Evolutionary conservation across 2,797 vertebrate genomes (phyloP).

Genomic region (Salarias fasciatus): DNA sequence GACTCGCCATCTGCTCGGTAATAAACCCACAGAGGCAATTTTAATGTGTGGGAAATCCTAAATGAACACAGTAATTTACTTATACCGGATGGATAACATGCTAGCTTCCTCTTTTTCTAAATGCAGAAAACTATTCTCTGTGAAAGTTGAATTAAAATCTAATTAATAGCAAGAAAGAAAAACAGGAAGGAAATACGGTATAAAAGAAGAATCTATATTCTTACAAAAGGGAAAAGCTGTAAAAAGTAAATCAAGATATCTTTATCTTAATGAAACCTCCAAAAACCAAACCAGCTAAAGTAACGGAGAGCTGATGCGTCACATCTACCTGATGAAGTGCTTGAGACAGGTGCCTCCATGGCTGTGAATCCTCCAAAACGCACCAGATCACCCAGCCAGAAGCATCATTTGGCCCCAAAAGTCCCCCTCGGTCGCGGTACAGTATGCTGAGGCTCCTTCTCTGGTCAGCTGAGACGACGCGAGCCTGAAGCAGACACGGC

Average conservation of each 20-base stretch:
- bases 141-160: constrained; percentile 5
- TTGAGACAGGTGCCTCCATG: constrained; percentile 60
- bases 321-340: constrained; percentile 58
- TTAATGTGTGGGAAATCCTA: constrained; percentile 9
- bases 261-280: constrained; percentile 1
- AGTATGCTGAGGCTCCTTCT: constrained; percentile 1
- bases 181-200: too few relatives aligned
- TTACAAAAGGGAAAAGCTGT: constrained; percentile 5
- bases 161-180: background rate
- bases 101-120: constrained; percentile 63
- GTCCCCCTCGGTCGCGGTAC: background rate
- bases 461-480: constrained; percentile 28
- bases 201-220: too few relatives aligned
- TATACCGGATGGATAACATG: constrained; percentile 32
- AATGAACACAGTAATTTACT: constrained; percentile 15
- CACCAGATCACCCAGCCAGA: constrained; percentile 33
- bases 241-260: background rate
- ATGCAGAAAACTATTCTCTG: constrained; percentile 1
- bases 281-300: background rate
- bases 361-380: constrained; percentile 24
- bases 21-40: constrained; percentile 3
- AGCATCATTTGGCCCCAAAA: constrained; percentile 28
- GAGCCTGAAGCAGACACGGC: constrained; percentile 51
- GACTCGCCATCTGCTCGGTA: constrained; percentile 29
- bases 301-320: background rate